Conservation (phyloP, 2,888 invertebrate species). For the Amiota minor region DNA sequence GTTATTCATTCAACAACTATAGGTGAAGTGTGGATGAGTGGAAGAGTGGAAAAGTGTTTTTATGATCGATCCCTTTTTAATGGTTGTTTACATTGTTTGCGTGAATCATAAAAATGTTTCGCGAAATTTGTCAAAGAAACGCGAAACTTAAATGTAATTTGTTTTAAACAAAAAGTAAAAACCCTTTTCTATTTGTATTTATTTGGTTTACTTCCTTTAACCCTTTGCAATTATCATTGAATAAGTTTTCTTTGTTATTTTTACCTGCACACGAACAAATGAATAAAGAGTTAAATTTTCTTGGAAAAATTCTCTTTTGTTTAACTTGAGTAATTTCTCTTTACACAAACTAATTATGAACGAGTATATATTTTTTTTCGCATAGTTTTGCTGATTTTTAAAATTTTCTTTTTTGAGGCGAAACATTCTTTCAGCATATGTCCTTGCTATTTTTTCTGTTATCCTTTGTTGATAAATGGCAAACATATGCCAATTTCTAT, state of each 20-base stretch:
- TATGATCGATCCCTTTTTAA: too few species aligned
- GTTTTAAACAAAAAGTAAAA: neutral
- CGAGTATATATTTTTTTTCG: neutral
- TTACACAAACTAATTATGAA: neutral
- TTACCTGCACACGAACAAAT: neutral
- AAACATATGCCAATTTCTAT: constrained; percentile 3
- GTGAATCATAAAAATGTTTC: neutral
- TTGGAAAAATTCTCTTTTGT: neutral
- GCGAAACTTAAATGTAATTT: neutral
- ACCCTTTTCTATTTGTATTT: neutral
- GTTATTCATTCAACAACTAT: too few species aligned
- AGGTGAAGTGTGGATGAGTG: too few species aligned
- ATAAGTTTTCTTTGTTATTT: neutral
- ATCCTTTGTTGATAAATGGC: neutral
- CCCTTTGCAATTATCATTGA: constrained; percentile 18
- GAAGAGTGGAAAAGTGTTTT: too few species aligned
- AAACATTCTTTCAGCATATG: neutral
- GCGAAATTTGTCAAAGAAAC: constrained; percentile 4
- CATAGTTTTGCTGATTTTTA: neutral
- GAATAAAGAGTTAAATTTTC: constrained; percentile 3
- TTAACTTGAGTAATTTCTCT: too few species aligned
- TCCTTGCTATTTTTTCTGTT: neutral
- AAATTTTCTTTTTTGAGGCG: neutral
- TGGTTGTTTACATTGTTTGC: too few species aligned
- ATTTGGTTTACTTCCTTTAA: neutral